Conservation (phyloP, 2,888 invertebrate species). For the Nomada fucata region DNA sequence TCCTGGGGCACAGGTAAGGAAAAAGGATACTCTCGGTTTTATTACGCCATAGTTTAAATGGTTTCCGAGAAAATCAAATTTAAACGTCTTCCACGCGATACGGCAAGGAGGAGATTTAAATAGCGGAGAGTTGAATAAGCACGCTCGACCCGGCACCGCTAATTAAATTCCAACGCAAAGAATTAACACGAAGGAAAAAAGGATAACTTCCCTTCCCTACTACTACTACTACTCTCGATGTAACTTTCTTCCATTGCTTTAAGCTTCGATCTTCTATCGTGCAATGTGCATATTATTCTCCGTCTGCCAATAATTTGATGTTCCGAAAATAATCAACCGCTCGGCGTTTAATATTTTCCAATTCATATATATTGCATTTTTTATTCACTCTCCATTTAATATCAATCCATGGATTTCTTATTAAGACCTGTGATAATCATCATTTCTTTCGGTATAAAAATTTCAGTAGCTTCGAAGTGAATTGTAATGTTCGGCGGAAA, state of each 20-base stretch:
- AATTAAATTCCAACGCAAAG: conserved; percentile 43
- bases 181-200: conserved; percentile 39
- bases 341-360: no score
- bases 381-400: neutral
- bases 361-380: no score
- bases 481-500: no score
- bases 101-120: conserved; percentile 38
- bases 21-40: conserved; percentile 16
- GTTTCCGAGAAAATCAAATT: conserved; percentile 39
- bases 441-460: no score
- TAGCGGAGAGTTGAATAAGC: conserved; percentile 43
- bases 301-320: no score
- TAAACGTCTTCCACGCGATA: conserved; percentile 40
- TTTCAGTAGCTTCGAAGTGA: no score
- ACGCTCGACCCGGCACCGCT: conserved; percentile 28
- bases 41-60: conserved; percentile 36
- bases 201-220: conserved; percentile 8
- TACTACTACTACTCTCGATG: neutral
- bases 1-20: conserved; percentile 1
- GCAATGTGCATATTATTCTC: neutral
- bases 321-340: no score
- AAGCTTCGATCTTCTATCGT: neutral
- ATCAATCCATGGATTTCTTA: no score
- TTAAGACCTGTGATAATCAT: no score
- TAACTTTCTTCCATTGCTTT: conserved; percentile 12